Percentiles rank a stretch among this genome's conserved stretches.
Evolutionary conservation across 2,888 invertebrate genomes (phyloP).

Genomic region (Leptopilina myrica): DNA sequence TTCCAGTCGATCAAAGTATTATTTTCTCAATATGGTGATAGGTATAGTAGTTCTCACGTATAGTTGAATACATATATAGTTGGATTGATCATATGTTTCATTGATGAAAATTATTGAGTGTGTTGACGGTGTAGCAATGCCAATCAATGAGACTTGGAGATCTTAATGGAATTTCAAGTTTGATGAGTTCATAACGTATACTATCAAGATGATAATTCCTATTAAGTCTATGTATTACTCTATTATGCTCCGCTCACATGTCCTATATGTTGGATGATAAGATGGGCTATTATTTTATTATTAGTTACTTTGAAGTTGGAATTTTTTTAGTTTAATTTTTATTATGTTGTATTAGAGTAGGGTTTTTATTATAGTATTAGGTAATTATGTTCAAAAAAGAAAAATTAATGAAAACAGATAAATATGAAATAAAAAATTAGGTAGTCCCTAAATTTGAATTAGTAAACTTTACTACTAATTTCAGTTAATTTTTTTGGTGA

Average conservation of each 20-base stretch:
- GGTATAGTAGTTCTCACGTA: neutral
- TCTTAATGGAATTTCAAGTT: conserved; percentile 14
- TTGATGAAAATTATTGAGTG: neutral
- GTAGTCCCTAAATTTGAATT: too few relatives aligned
- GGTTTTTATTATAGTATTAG: neutral
- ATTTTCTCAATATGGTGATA: neutral
- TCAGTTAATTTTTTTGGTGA: too few relatives aligned
- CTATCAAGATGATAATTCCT: conserved; percentile 14
- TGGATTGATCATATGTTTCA: conserved; percentile 14
- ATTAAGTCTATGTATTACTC: neutral
- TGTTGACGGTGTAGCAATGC: neutral
- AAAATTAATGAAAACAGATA: too few relatives aligned
- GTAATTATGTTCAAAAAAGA: too few relatives aligned
- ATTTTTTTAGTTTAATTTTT: too few relatives aligned
- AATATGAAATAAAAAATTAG: too few relatives aligned
- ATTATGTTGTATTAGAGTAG: neutral
- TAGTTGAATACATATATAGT: neutral
- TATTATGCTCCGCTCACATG: neutral
- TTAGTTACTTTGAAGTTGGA: too few relatives aligned
- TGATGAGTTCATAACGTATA: conserved; percentile 6
- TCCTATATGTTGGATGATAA: neutral
- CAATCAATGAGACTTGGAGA: conserved; percentile 1
- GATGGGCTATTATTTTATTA: neutral
- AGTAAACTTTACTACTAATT: too few relatives aligned
- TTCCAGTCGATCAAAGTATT: neutral